A percentile compares a stretch with the other conserved stretches of the same genome.
Conservation (phyloP, 2,888 invertebrate species). For the Hybos culiciformis region DNA sequence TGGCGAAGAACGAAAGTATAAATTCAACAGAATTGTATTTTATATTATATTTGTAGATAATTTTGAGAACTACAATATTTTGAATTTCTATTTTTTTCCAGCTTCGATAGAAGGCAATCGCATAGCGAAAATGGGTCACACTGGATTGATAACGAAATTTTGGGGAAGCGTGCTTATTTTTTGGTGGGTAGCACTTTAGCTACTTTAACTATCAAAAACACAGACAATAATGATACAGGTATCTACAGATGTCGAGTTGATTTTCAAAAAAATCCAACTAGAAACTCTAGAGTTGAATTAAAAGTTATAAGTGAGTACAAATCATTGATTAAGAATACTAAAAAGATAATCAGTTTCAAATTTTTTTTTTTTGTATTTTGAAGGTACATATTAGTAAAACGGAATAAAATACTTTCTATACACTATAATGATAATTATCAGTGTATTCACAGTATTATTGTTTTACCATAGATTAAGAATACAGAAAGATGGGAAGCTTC, state of each 20-base stretch:
- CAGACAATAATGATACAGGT: slow-evolving; percentile 62
- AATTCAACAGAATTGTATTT: background rate
- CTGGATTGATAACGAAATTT: slow-evolving; percentile 38
- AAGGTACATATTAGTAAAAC: too few species aligned
- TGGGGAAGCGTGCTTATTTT: slow-evolving; percentile 63
- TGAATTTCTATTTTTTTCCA: slow-evolving; percentile 19
- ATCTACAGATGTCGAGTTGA: slow-evolving; percentile 80
- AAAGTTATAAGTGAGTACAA: slow-evolving; percentile 72
- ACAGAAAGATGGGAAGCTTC: too few species aligned
- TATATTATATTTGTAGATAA: background rate
- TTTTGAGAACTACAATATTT: too few species aligned
- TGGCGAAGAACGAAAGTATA: background rate
- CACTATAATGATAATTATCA: too few species aligned
- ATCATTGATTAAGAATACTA: too few species aligned
- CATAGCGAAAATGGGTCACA: slow-evolving; percentile 39
- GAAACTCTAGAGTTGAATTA: slow-evolving; percentile 75
- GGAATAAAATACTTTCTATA: too few species aligned
- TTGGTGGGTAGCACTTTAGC: slow-evolving; percentile 60
- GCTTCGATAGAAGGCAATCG: slow-evolving; percentile 41
- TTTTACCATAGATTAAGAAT: too few species aligned
- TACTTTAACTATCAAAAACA: slow-evolving; percentile 59
- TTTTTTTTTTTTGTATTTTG: too few species aligned
- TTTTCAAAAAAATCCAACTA: slow-evolving; percentile 78
- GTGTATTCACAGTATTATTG: too few species aligned
- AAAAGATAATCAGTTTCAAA: too few species aligned